Evolutionary conservation across 92 coral and sea anemone species (phyloP), one percentile per base, ranked within the genome.

Genomic region (Palythoa grandis): DNA sequence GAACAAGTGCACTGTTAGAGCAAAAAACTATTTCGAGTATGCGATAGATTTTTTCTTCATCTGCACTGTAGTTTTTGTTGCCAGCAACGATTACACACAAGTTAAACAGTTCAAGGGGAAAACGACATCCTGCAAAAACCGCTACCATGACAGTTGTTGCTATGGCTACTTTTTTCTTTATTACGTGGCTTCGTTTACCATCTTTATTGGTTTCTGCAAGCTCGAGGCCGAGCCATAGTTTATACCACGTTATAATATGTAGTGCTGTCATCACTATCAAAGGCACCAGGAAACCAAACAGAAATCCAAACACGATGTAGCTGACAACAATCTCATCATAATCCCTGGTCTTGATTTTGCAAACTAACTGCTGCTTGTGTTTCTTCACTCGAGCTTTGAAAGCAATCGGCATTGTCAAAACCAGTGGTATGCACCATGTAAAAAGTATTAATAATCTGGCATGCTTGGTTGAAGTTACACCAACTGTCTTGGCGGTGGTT

Each of bases 141-240:
- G 74, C 65, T 66, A 65, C 85, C 70, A 80, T 80, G 43, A 60
- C 73, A 20, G 85, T 70, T 53, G 40, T 80, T 80, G 52, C 74
- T 39, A 48, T 80, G 74, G 85, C n/a, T 66, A 80, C 61, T 3
- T 52, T 80, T 63, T 66, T 80, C 40, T 52, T 65, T 25, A 1
- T 3, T 7, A 65, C 1, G 39, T 22, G 37, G 23, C n/a, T 50
- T 15, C 24, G 73, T 20, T 80, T 70, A 66, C 54, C 47, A n/a
- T 17, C 8, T 65, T 16, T 14, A 8, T 65, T 53, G 39, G 16
- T 80, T 65, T 29, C 85, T 22, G 43, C 16, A 16, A 19, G 57
- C 19, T 29, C 53, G 35, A 19, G 74, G 43, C 23, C 2, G 7
- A 53, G 22, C 61, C 85, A 66, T 37, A 80, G 24, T 47, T 65